These are phyloP conservation scores for Scolopax bukidnonensis DNA, from an alignment of 2,797 vertebrate species.

Conservation along the genomic window DNA sequence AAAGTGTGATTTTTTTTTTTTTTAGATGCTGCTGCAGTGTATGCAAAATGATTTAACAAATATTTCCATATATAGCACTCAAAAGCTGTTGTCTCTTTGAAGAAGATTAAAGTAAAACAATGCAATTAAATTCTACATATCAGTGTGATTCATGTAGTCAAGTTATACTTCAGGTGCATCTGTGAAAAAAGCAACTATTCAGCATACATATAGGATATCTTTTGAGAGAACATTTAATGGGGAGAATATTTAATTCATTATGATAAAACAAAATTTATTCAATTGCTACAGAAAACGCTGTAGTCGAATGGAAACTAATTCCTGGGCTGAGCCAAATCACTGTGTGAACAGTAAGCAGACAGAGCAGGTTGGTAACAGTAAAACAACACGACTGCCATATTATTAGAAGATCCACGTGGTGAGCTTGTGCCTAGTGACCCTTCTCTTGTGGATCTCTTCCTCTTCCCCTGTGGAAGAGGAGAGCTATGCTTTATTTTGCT, in stretches of 20 bases:
- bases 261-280: not conserved
- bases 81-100: constrained; percentile 40
- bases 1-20: not conserved
- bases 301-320: not conserved
- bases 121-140: constrained; percentile 33
- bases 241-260: constrained; percentile 6
- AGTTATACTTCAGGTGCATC: not conserved
- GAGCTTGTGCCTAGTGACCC: not conserved
- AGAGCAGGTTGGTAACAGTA: not conserved
- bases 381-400: not conserved
- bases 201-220: not conserved
- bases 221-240: not conserved
- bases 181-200: not conserved
- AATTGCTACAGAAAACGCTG: not conserved
- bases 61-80: constrained; percentile 34
- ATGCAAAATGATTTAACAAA: constrained; percentile 34
- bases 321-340: not conserved
- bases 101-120: constrained; percentile 51
- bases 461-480: not conserved
- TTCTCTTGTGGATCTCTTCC: not conserved
- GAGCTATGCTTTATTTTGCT: not conserved
- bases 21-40: not conserved
- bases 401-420: not conserved
- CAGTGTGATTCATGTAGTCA: not conserved
- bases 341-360: not conserved